phyloP scores from a whole-genome alignment of 2,113 vertebrate genomes.

The Pan paniscus region DNA sequence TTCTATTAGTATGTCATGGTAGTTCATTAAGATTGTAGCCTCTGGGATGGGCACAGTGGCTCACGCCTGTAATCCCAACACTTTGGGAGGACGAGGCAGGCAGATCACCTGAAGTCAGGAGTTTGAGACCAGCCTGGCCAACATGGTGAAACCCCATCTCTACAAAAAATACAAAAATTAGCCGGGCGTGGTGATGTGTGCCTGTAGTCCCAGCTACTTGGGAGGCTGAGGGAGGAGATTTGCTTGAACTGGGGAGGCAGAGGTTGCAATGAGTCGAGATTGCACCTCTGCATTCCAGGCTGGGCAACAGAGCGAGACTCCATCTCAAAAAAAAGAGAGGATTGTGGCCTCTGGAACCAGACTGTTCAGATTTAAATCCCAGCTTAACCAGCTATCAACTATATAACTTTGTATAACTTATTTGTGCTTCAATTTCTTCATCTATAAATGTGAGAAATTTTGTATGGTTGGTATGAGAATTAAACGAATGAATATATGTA shows the following conservation, averaged over 20 bases:
- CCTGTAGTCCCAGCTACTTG: too few relatives aligned
- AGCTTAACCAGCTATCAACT: neutral
- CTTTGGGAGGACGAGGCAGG: too few relatives aligned
- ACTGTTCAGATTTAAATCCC: neutral
- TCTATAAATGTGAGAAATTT: neutral
- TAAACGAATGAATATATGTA: neutral
- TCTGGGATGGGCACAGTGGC: neutral
- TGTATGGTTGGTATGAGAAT: neutral
- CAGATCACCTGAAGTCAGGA: too few relatives aligned
- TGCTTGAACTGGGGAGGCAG: too few relatives aligned
- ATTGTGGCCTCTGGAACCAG: neutral
- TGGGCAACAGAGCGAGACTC: too few relatives aligned
- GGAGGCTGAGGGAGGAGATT: too few relatives aligned
- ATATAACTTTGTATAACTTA: neutral
- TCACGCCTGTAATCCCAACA: too few relatives aligned
- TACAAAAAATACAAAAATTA: too few relatives aligned
- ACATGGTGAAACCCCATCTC: too few relatives aligned
- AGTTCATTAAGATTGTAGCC: neutral
- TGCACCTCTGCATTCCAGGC: too few relatives aligned
- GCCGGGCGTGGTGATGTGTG: fast-evolving
- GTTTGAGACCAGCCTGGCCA: too few relatives aligned
- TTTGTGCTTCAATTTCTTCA: neutral
- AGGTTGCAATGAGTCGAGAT: too few relatives aligned
- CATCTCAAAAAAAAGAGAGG: neutral
- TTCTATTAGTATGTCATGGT: neutral